A percentile compares a stretch with the other conserved stretches of the same genome.
Conservation (phyloP, 2,113 vertebrate genomes). For the Speoplatyrhinus poulsoni region DNA sequence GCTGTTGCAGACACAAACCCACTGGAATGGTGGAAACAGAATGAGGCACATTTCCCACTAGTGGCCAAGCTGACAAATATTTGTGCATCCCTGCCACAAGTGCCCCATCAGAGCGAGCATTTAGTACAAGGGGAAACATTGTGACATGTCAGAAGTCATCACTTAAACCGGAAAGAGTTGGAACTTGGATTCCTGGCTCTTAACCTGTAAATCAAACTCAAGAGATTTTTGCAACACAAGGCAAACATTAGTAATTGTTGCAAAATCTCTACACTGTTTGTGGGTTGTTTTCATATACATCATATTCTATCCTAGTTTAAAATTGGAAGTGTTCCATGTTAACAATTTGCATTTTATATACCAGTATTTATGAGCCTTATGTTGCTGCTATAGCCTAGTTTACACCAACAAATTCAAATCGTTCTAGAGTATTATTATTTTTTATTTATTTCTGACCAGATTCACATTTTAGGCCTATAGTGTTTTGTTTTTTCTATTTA, state of each 20-base stretch:
- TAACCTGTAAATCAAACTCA: not conserved
- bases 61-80: not conserved
- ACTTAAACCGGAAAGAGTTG: constrained; percentile 3
- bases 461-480: too few species aligned
- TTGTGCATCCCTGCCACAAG: constrained; percentile 2
- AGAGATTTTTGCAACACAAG: not conserved
- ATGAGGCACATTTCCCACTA: constrained; percentile 7
- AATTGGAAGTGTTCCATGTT: not conserved
- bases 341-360: not conserved
- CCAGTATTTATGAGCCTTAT: not conserved
- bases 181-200: constrained; percentile 12
- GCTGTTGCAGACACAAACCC: not conserved
- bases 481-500: not conserved
- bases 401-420: not conserved
- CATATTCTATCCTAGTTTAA: not conserved
- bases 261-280: not conserved
- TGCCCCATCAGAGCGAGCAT: constrained; percentile 3
- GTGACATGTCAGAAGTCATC: constrained; percentile 3
- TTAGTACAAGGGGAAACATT: constrained; percentile 1
- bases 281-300: not conserved
- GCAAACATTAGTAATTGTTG: not conserved
- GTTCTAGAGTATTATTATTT: too few species aligned
- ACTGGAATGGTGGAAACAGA: constrained; percentile 8
- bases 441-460: too few species aligned
- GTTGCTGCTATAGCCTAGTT: not conserved